phyloP scores from a whole-genome alignment of 2,888 invertebrate genomes.

The Chironomus tentans region DNA sequence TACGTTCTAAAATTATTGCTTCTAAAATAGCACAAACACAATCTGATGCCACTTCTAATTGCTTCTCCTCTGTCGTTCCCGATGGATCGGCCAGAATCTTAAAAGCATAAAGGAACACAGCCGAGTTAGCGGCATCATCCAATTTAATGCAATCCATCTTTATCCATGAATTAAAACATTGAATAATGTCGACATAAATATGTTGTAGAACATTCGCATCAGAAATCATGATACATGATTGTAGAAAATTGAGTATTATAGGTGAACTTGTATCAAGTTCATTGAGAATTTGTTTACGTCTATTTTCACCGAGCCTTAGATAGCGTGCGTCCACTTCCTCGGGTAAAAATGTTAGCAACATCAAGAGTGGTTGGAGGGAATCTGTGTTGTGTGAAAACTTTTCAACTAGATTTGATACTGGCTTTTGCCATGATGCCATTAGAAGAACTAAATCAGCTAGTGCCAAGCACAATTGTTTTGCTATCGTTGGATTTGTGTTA shows the following conservation, averaged over 20 bases:
- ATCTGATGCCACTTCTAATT: constrained; percentile 87
- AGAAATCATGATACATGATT: not conserved
- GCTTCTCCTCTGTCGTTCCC: constrained; percentile 44
- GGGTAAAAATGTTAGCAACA: constrained; percentile 87
- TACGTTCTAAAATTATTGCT: constrained; percentile 59
- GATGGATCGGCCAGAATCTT: constrained; percentile 55
- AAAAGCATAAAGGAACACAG: constrained; percentile 63
- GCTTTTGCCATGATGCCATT: constrained; percentile 87
- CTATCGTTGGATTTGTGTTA: constrained; percentile 71
- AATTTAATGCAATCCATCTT: constrained; percentile 72
- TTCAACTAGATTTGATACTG: constrained; percentile 73
- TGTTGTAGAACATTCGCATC: not conserved
- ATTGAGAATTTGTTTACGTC: constrained; percentile 72
- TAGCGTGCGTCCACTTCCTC: constrained; percentile 85
- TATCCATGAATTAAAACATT: constrained; percentile 89
- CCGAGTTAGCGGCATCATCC: constrained; percentile 60
- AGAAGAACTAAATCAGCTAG: constrained; percentile 88
- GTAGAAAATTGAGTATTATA: constrained; percentile 45
- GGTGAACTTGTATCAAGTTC: constrained; percentile 69
- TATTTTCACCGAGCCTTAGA: constrained; percentile 79
- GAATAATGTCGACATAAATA: constrained; percentile 40
- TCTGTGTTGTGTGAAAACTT: constrained; percentile 55
- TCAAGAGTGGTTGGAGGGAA: constrained; percentile 74
- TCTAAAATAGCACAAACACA: constrained; percentile 80
- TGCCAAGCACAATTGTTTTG: constrained; percentile 87